Evolutionary conservation across 2,888 invertebrate species (phyloP).

Genomic region (Cephus pygmeus): DNA sequence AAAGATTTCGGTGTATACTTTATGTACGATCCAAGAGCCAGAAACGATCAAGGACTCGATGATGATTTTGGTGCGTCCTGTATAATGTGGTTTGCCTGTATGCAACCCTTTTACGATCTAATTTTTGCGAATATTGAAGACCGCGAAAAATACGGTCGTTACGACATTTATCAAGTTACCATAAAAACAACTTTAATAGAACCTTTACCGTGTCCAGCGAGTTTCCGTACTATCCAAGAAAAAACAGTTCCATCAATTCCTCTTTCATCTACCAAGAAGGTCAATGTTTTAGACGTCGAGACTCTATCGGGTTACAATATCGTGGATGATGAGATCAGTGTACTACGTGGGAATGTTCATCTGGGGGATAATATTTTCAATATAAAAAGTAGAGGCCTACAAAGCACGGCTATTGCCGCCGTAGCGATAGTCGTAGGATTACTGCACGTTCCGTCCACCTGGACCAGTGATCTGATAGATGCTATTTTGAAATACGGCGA

Average conservation of each 20-base stretch:
- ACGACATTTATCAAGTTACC: conserved; percentile 46
- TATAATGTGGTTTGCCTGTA: conserved; percentile 57
- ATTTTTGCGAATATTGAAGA: conserved; percentile 46
- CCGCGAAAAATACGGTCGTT: conserved; percentile 46
- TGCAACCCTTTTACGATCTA: conserved; percentile 49
- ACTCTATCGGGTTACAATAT: conserved; percentile 35
- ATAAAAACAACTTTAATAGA: conserved; percentile 48
- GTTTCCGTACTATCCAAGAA: conserved; percentile 45
- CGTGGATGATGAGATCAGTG: conserved; percentile 46
- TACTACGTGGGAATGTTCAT: conserved; percentile 45
- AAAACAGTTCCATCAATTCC: conserved; percentile 37
- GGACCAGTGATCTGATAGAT: conserved; percentile 71
- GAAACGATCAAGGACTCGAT: conserved; percentile 40
- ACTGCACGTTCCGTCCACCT: conserved; percentile 70
- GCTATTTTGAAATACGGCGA: conserved; percentile 75
- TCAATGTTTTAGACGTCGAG: conserved; percentile 43
- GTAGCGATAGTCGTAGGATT: conserved; percentile 72
- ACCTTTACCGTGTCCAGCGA: conserved; percentile 51
- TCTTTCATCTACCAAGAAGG: conserved; percentile 30
- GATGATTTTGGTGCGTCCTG: conserved; percentile 42
- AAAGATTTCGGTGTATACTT: conserved; percentile 55
- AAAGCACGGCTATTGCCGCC: conserved; percentile 71
- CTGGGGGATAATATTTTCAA: conserved; percentile 41
- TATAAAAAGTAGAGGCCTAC: conserved; percentile 47
- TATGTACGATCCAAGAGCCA: conserved; percentile 50